Percentiles rank a stretch among this genome's conserved stretches.
Conservation (phyloP, 2,113 vertebrate genomes). For the Phaethon lepturus region DNA sequence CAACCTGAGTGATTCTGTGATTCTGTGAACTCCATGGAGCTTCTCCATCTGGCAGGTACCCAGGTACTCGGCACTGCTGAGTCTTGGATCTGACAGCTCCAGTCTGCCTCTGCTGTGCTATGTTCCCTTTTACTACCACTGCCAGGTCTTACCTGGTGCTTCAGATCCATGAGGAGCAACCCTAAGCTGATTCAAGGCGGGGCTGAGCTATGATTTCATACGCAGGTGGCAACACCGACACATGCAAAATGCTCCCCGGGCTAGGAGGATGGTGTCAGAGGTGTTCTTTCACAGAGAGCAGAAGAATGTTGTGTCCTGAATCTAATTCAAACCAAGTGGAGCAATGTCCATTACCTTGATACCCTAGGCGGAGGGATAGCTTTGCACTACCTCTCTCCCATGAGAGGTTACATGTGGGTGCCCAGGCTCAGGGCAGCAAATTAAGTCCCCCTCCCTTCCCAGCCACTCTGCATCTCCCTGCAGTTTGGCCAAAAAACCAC, state of each 20-base stretch:
- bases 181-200: fast-evolving
- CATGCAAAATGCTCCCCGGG: background rate
- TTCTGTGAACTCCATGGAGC: background rate
- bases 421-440: background rate
- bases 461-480: background rate
- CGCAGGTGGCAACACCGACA: background rate
- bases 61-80: background rate
- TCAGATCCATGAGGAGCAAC: background rate
- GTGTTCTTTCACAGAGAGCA: background rate
- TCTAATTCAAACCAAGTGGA: background rate
- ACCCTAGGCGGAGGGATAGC: background rate
- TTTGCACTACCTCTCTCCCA: background rate
- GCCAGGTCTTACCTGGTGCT: background rate
- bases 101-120: background rate
- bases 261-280: background rate
- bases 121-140: background rate
- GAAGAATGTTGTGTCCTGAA: background rate
- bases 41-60: background rate
- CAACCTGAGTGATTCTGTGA: too few species aligned
- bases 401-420: background rate
- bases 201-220: background rate
- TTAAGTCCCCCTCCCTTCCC: background rate
- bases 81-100: background rate
- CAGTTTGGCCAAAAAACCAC: background rate
- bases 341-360: fast-evolving